Percentiles rank a stretch among this genome's conserved stretches.
Evolutionary conservation across 2,113 vertebrate genomes (phyloP).

Genomic region (Atherinomorus stipes): DNA sequence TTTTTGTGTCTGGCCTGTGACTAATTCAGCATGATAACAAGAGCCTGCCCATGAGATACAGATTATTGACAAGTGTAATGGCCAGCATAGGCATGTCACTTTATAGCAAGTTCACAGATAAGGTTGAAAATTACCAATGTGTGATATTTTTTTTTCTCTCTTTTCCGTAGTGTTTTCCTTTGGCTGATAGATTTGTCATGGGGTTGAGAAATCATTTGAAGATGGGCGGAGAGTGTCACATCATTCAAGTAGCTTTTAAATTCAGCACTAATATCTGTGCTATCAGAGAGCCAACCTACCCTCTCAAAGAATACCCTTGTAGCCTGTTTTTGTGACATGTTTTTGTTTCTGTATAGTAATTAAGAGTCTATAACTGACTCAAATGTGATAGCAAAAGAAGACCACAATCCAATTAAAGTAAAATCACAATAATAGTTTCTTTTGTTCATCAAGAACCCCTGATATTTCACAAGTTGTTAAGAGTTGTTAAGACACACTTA

Average conservation of each 20-base stretch:
- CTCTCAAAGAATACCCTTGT: slow-evolving; percentile 3
- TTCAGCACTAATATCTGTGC: slow-evolving; percentile 48
- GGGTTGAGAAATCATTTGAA: slow-evolving; percentile 48
- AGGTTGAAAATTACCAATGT: slow-evolving; percentile 34
- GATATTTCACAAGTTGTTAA: slow-evolving; percentile 10
- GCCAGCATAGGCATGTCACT: slow-evolving; percentile 22
- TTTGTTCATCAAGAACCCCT: background rate
- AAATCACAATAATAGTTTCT: slow-evolving; percentile 4
- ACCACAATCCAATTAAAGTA: background rate
- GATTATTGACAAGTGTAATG: slow-evolving; percentile 42
- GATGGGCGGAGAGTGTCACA: slow-evolving; percentile 36
- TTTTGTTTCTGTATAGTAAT: background rate
- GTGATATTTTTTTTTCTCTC: background rate
- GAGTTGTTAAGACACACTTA: slow-evolving; percentile 1
- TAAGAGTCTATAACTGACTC: background rate
- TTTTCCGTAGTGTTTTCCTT: slow-evolving; percentile 38
- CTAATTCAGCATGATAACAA: slow-evolving; percentile 36
- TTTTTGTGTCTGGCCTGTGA: slow-evolving; percentile 23
- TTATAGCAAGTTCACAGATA: slow-evolving; percentile 46
- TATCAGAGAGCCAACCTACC: slow-evolving; percentile 36
- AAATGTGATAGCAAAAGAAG: background rate
- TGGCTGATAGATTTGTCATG: slow-evolving; percentile 59
- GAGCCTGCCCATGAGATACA: slow-evolving; percentile 23
- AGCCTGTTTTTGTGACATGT: background rate
- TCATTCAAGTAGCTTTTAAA: slow-evolving; percentile 63